Evolutionary conservation across 2,888 invertebrate genomes (phyloP), one percentile per base, ranked within the genome.

Genomic region (Caenorhabditis drosophilae): DNA sequence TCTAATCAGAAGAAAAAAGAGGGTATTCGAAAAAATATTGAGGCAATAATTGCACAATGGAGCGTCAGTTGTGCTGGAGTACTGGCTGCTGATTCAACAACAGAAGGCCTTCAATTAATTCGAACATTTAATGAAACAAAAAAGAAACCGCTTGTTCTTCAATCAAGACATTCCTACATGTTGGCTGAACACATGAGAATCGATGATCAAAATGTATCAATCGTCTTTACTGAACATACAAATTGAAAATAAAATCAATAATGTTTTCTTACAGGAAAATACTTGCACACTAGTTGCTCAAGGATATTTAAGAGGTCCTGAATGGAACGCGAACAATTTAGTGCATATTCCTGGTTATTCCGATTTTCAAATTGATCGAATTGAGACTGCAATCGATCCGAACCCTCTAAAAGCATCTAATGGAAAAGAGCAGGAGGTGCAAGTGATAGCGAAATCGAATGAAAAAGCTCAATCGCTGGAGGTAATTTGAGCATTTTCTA

Each of bases 301-400:
- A 46, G 98, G 97, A 1, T 95, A 90, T 84, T 84, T 98, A 49
- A 88, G 93, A 76, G 93, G 94, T 0, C 88, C 89, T 81, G 87
- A 90, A 3, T 85, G 97, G 50, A 90, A 91, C 83, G 93, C 92
- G 0, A 94, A 97, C 85, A 88, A 90, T 64, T 87, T 96, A 52
- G 88, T 98, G 23, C 93, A 98, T 82, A 88, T 98, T 53, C 90
- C 92, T 42, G 95, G 95, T 0, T 88, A 92, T 80, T 96, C 96
- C 9, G 92, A 95, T 83, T 97, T 91, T 83, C 95, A 95, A 86
- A 89, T 98, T 89, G 86, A 87, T 0, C 89, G 90, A 27, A 70
- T 74, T 22, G 61, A 61, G 36, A 31, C 53, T 1, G 53, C 78
- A 63, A 45, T 58, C 20, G 68, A 71, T 34, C 70, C 66, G 0